These are phyloP conservation scores for Falco novaeseelandiae DNA, from an alignment of 2,797 vertebrate genomes.

Conservation along the genomic window DNA sequence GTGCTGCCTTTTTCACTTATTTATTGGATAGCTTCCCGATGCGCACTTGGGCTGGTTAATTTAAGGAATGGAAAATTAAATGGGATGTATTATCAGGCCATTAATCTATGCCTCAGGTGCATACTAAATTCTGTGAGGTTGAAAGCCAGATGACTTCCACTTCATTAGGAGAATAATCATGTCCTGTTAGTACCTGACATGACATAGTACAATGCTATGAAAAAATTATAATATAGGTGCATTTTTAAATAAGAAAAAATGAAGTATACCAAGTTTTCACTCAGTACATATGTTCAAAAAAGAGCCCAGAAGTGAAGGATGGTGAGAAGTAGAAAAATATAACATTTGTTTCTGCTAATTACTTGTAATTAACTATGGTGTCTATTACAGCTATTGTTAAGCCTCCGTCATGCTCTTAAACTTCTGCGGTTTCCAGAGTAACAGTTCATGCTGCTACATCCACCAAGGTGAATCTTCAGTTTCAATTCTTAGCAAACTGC, in stretches of 20 bases:
- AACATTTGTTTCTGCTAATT: neutral
- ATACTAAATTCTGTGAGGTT: neutral
- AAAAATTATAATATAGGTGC: neutral
- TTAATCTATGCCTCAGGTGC: slow-evolving; percentile 16
- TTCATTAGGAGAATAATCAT: slow-evolving; percentile 15
- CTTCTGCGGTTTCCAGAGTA: neutral
- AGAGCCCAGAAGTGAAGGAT: neutral
- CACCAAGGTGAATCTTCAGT: neutral
- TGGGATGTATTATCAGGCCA: neutral
- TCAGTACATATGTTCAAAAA: neutral
- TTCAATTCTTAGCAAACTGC: neutral
- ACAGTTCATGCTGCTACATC: neutral
- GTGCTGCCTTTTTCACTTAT: neutral
- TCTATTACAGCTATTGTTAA: neutral
- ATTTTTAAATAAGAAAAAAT: neutral
- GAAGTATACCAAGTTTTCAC: neutral
- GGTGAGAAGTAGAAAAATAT: neutral
- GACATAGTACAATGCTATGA: neutral
- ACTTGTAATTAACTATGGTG: neutral
- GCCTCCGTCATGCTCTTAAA: neutral
- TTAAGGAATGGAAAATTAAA: slow-evolving; percentile 12
- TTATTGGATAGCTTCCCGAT: neutral
- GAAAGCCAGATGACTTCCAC: slow-evolving; percentile 21
- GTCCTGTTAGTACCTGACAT: neutral
- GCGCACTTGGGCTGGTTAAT: neutral